Percentiles rank a stretch among this genome's conserved stretches.
Conservation (phyloP, 2,797 vertebrate species). For the Melanotaenia parkinsoni region DNA sequence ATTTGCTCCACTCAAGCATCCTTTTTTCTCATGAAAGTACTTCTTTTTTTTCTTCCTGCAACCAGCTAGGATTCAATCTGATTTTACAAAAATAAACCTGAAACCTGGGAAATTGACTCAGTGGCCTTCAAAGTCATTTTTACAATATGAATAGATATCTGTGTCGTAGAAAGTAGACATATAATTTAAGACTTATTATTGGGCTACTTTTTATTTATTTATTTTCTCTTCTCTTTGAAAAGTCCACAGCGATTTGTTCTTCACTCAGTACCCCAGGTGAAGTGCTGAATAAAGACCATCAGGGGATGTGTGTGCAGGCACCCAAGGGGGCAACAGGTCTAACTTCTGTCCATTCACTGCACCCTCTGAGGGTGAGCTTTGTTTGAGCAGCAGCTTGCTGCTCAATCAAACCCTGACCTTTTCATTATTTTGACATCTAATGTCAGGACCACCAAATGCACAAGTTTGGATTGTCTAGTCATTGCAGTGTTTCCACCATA, state of each 20-base stretch:
- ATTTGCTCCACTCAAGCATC: background rate
- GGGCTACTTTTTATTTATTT: constrained; percentile 9
- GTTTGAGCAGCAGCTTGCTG: constrained; percentile 64
- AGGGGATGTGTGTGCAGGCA: constrained; percentile 35
- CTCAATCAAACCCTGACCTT: constrained; percentile 78
- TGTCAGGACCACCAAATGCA: constrained; percentile 37
- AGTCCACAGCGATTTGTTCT: constrained; percentile 47
- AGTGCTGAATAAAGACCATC: background rate
- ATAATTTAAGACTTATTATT: background rate
- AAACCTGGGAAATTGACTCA: background rate
- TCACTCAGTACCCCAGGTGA: constrained; percentile 27
- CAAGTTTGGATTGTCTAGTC: constrained; percentile 42
- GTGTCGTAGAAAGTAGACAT: background rate
- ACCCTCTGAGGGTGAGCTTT: constrained; percentile 64
- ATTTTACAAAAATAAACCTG: background rate
- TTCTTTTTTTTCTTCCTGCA: background rate
- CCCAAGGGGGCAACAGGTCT: constrained; percentile 47
- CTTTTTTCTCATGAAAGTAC: background rate
- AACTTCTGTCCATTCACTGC: constrained; percentile 65
- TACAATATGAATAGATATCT: background rate
- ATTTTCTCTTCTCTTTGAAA: constrained; percentile 31
- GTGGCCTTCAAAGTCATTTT: background rate
- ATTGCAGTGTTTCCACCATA: constrained; percentile 47
- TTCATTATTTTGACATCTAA: constrained; percentile 61
- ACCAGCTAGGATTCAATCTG: background rate